Conservation (phyloP, 2,797 vertebrate species). For the Enteromius argenteus region DNA sequence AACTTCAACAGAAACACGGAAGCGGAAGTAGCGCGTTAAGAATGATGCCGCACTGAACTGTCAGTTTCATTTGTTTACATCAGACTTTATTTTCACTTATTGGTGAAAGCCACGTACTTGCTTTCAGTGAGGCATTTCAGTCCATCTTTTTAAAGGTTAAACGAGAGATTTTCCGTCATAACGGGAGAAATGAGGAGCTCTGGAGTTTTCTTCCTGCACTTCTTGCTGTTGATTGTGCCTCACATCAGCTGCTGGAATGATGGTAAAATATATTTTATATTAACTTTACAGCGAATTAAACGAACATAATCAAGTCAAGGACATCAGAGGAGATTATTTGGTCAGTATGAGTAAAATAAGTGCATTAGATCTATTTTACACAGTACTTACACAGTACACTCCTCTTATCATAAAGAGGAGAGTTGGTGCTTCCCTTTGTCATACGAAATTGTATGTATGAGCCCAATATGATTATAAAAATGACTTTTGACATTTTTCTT, state of each 20-base stretch:
- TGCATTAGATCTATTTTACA: background rate
- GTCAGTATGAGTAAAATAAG: background rate
- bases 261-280: conserved; percentile 55
- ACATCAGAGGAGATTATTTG: background rate
- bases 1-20: conserved; percentile 23
- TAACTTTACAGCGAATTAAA: background rate
- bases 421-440: background rate
- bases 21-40: conserved; percentile 26
- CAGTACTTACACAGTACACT: background rate
- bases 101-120: background rate
- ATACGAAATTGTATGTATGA: too few species aligned
- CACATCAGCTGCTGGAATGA: conserved; percentile 63
- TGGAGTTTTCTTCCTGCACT: background rate
- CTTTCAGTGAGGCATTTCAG: background rate
- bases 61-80: conserved; percentile 34
- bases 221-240: conserved; percentile 53
- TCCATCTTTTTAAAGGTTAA: background rate
- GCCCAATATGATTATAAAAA: background rate
- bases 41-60: conserved; percentile 14
- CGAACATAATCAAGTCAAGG: background rate
- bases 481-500: background rate
- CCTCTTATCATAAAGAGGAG: background rate
- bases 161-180: background rate
- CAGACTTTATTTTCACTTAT: conserved; percentile 5
- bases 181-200: conserved; percentile 25